A percentile compares a stretch with the other conserved stretches of the same genome.
Evolutionary conservation across 1,140 invertebrate genomes (phyloP).

Genomic region (Drosophila carrolli): DNA sequence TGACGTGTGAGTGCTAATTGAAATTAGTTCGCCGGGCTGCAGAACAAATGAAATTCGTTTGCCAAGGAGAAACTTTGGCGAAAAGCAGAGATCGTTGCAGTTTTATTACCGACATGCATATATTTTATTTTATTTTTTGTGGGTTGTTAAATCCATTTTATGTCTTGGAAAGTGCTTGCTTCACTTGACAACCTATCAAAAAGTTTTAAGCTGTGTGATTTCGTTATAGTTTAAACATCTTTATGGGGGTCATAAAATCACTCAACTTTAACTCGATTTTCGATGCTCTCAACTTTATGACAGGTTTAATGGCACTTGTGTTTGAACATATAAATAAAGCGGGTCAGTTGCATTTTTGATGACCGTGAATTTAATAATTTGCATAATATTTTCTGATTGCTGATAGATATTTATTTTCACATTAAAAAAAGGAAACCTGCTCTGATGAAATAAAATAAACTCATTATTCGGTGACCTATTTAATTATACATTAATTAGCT

Average conservation of each 20-base stretch:
- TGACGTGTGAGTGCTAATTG: slow-evolving; percentile 36
- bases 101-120: background rate
- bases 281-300: background rate
- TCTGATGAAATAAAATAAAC: background rate
- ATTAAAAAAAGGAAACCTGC: no score
- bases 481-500: background rate
- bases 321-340: background rate
- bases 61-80: slow-evolving; percentile 3
- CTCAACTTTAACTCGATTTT: slow-evolving; percentile 7
- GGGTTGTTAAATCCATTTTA: slow-evolving; percentile 1
- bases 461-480: background rate
- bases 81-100: slow-evolving; percentile 2
- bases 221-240: background rate
- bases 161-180: background rate
- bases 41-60: slow-evolving; percentile 5
- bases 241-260: slow-evolving; percentile 6
- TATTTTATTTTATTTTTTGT: background rate
- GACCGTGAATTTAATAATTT: no score
- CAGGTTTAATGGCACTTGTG: background rate
- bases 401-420: background rate
- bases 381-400: background rate
- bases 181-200: slow-evolving; percentile 9
- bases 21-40: slow-evolving; percentile 26
- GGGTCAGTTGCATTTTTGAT: no score
- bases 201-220: slow-evolving; percentile 19